Conservation (phyloP, 1,140 invertebrate genomes). For the Drosophila lini region DNA sequence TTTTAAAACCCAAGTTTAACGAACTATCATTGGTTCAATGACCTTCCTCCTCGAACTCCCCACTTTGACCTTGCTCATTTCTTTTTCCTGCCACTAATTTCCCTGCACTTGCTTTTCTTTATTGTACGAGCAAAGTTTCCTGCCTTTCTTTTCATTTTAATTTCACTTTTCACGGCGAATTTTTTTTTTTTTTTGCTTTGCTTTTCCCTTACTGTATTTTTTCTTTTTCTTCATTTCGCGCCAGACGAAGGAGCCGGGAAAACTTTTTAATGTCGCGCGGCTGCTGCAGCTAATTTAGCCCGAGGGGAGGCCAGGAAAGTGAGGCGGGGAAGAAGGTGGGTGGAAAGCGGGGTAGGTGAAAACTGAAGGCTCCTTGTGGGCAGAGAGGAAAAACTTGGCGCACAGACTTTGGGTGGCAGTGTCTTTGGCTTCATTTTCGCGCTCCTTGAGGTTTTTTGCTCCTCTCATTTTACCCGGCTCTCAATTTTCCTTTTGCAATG, state of each 20-base stretch:
- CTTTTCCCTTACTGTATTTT: conserved; percentile 25
- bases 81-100: conserved; percentile 35
- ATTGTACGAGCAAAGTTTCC: conserved; percentile 29
- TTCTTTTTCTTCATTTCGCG: conserved; percentile 34
- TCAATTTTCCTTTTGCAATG: conserved; percentile 71
- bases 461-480: conserved; percentile 30
- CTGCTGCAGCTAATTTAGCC: conserved; percentile 77
- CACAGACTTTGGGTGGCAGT: conserved; percentile 70
- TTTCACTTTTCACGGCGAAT: conserved; percentile 77
- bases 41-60: conserved; percentile 28
- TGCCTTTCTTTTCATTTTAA: conserved; percentile 66
- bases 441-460: conserved; percentile 41
- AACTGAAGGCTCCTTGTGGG: background rate
- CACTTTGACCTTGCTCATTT: conserved; percentile 25
- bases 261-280: conserved; percentile 82
- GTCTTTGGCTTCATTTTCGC: conserved; percentile 79
- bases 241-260: conserved; percentile 53
- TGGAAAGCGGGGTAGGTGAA: background rate
- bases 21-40: conserved; percentile 32
- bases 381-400: conserved; percentile 53
- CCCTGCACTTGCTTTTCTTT: conserved; percentile 26
- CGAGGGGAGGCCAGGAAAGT: conserved; percentile 1
- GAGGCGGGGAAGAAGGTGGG: background rate
- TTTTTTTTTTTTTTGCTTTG: conserved; percentile 43
- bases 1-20: conserved; percentile 7